Percentiles rank a stretch among this genome's conserved stretches.
phyloP scores from a whole-genome alignment of 2,888 invertebrate species.

The Andrena trimmerana region DNA sequence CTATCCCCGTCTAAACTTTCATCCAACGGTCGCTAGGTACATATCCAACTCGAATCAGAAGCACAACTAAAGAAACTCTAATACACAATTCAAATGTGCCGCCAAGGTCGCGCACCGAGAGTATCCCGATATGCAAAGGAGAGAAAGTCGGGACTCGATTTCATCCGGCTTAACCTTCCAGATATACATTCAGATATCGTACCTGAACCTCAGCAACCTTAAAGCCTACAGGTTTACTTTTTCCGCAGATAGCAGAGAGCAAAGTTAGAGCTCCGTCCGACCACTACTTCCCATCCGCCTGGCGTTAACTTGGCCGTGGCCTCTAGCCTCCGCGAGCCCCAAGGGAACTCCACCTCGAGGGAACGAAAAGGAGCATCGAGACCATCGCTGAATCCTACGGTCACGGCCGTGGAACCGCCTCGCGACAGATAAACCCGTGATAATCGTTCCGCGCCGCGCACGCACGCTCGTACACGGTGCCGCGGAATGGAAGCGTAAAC shows the following conservation, averaged over 20 bases:
- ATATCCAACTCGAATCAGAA: background rate
- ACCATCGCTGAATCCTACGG: slow-evolving; percentile 1
- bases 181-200: background rate
- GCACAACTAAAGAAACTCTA: background rate
- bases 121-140: background rate
- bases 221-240: slow-evolving; percentile 20
- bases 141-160: slow-evolving; percentile 50
- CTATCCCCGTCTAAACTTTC: too few species aligned
- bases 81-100: background rate
- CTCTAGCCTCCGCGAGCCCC: background rate
- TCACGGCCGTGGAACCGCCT: slow-evolving; percentile 28
- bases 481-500: slow-evolving; percentile 61
- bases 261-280: slow-evolving; percentile 11
- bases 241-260: background rate
- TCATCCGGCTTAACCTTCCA: slow-evolving; percentile 35
- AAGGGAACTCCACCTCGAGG: background rate
- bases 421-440: slow-evolving; percentile 24
- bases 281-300: background rate
- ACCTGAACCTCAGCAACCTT: background rate
- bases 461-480: background rate
- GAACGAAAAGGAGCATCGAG: background rate
- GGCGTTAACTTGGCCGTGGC: slow-evolving; percentile 12
- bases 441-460: slow-evolving; percentile 24
- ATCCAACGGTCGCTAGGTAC: background rate
- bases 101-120: slow-evolving; percentile 18